Base-by-base conservation (phyloP, 2,888 invertebrate genomes). In the Platycheirus rosarum region DNA sequence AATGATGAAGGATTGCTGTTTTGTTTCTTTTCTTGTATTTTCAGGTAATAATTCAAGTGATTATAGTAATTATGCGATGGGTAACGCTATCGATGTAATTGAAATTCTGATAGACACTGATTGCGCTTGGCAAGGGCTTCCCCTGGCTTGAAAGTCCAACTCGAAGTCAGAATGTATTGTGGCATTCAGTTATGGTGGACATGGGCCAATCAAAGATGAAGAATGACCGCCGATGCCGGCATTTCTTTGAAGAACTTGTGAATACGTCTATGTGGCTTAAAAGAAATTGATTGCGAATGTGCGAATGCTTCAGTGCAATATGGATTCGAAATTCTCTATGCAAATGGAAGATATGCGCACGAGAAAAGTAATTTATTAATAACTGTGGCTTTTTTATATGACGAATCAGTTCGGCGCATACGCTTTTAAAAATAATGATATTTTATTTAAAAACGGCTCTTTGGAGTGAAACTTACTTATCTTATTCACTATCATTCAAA, bases 81-180 rank as follows among this genome's bases (percentile, higher is more conserved):
- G 90, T 90, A 90, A 90, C 90, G 90, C 90, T 90, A 90, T 87
- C 89, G 89, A 90, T 90, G 90, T 90, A 90, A 90, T 90, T 90
- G 90, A 90, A 90, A 90, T 89, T 89, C 90, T 90, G 90, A 90
- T 90, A 90, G 90, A 90, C 89, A 88, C 89, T 90, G 89, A 90
- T 90, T 90, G 88, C 88, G 87, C 87, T 68, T 62, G 29, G 37
- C 66, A 82, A 82, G 82, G 82, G 82, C 77, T 82, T 71, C 71
- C 68, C 55, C 77, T 20, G 49, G 8, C 6, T 11, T 23, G 16
- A 46, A 48, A 62, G 68, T 49, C 29, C 66, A 57, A 55, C 40
- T 66, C 48, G 46, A 32, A 42, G 69, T 49, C 20, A 37, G 18
- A 26, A 42, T 32, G 14, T 16, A 55, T 18, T 7, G 23, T 46